Evolutionary conservation across 2,113 vertebrate genomes (phyloP).

Genomic region (Brienomyrus brachyistius): DNA sequence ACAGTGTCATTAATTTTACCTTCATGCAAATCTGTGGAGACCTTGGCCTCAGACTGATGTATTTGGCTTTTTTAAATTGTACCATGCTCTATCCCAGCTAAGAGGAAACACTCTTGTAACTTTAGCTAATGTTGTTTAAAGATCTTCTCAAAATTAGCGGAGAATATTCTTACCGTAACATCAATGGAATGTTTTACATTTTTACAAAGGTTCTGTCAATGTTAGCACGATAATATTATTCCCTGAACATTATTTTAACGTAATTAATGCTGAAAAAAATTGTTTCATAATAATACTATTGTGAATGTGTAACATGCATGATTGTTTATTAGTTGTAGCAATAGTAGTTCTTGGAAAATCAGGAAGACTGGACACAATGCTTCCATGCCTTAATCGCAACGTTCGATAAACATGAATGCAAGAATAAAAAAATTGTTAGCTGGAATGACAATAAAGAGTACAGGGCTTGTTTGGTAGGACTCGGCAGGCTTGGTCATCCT

Average conservation of each 20-base stretch:
- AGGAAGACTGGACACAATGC: not conserved
- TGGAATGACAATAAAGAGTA: not conserved
- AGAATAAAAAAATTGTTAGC: not conserved
- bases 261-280: not conserved
- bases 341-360: not conserved
- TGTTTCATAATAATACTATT: not conserved
- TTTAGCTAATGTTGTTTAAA: not conserved
- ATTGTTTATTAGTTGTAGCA: not conserved
- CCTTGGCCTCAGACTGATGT: not conserved
- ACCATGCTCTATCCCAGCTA: not conserved
- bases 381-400: not conserved
- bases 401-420: not conserved
- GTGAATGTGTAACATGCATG: too few species aligned
- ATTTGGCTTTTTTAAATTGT: not conserved
- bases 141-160: not conserved
- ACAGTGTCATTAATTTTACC: not conserved
- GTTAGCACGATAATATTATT: not conserved
- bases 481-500: not conserved
- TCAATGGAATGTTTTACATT: not conserved
- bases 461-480: not conserved
- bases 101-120: not conserved
- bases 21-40: not conserved
- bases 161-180: not conserved
- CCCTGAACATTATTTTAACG: not conserved
- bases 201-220: not conserved